Conservation (phyloP, 2,113 vertebrate species). For the Forbesichthys agassizii region DNA sequence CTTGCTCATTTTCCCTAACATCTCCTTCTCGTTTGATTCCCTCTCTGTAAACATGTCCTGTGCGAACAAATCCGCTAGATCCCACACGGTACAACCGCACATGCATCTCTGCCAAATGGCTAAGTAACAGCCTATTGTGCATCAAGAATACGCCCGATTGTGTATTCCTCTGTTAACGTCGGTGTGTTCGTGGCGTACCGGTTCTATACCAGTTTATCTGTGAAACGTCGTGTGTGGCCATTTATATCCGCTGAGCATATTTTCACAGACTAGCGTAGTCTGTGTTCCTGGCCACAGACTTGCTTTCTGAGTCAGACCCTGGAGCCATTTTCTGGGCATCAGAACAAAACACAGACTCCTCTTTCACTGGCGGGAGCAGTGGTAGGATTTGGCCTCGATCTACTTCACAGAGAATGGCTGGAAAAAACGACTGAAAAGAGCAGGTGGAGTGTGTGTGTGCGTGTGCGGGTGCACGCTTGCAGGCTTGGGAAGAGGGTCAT, state of each 20-base stretch:
- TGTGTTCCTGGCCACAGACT: slow-evolving; percentile 14
- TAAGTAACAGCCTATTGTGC: too few species aligned
- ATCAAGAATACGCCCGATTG: neutral
- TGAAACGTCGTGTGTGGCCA: slow-evolving; percentile 20
- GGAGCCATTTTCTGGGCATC: slow-evolving; percentile 41
- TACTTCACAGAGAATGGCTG: slow-evolving; percentile 37
- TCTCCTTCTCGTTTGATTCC: slow-evolving; percentile 15
- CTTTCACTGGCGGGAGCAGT: slow-evolving; percentile 39
- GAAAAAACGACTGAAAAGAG: slow-evolving; percentile 43
- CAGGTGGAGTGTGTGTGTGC: slow-evolving; percentile 53
- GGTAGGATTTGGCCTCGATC: slow-evolving; percentile 33
- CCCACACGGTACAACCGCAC: slow-evolving; percentile 7
- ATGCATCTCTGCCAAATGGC: neutral
- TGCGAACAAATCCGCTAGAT: slow-evolving; percentile 20
- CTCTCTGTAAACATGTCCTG: slow-evolving; percentile 4
- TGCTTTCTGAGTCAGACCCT: slow-evolving; percentile 41
- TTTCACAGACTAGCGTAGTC: slow-evolving; percentile 10
- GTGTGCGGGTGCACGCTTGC: slow-evolving; percentile 1
- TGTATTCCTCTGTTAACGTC: neutral
- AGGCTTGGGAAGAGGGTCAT: slow-evolving; percentile 14
- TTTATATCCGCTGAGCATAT: neutral
- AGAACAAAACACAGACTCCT: slow-evolving; percentile 45
- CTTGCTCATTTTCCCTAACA: slow-evolving; percentile 11
- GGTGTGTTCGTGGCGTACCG: neutral
- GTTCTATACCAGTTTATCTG: slow-evolving; percentile 20